phyloP scores from a whole-genome alignment of 2,888 invertebrate genomes.

The Brachypalpus laphriformis region DNA sequence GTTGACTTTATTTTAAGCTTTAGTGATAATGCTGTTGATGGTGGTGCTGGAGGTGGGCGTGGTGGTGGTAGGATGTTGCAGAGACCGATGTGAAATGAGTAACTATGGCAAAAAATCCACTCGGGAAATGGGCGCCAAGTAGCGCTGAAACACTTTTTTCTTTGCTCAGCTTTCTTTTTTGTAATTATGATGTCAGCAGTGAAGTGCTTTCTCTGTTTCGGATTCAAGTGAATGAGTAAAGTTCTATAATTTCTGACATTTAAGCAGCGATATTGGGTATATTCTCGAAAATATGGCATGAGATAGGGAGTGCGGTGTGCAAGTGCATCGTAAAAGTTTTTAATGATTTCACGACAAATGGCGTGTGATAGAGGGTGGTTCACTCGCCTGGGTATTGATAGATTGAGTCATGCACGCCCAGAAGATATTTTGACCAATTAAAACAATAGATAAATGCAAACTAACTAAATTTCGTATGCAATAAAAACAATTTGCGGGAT shows the following conservation, averaged over 20 bases:
- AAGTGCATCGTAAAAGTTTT: slow-evolving; percentile 9
- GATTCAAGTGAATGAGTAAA: slow-evolving; percentile 38
- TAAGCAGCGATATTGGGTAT: slow-evolving; percentile 30
- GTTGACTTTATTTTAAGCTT: slow-evolving; percentile 65
- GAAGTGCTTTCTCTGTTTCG: slow-evolving; percentile 55
- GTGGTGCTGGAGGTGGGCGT: not conserved
- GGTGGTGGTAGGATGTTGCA: not conserved
- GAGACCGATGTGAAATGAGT: slow-evolving; percentile 21
- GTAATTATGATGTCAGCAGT: slow-evolving; percentile 62
- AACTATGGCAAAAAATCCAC: slow-evolving; percentile 26
- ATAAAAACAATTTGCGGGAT: too few species aligned
- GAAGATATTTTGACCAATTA: not conserved
- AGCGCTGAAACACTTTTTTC: not conserved
- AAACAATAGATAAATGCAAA: not conserved
- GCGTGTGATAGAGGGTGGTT: not conserved
- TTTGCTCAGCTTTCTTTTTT: slow-evolving; percentile 7
- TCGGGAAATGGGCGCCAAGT: slow-evolving; percentile 57
- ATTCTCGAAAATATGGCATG: slow-evolving; percentile 1
- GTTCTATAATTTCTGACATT: slow-evolving; percentile 37
- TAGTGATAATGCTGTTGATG: slow-evolving; percentile 40
- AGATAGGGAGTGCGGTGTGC: not conserved
- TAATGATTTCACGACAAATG: not conserved
- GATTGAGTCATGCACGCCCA: not conserved
- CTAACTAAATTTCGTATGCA: not conserved
- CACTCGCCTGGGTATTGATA: too few species aligned